Evolutionary conservation across 2,113 vertebrate genomes (phyloP).

Genomic region (Labrus mixtus): DNA sequence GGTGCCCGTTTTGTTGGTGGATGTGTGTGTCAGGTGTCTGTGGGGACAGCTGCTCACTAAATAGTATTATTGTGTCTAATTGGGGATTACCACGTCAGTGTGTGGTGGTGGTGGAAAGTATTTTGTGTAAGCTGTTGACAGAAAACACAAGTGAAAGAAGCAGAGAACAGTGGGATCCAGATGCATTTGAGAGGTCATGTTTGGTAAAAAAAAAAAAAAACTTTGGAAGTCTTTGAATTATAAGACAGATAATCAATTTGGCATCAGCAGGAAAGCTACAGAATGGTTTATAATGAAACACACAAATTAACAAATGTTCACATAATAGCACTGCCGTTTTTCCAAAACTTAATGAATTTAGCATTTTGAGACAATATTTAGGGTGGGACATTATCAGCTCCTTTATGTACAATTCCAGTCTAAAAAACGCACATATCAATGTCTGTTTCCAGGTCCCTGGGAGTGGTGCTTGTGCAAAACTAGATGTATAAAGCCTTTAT

Average conservation of each 20-base stretch:
- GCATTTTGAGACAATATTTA: no score
- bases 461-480: no score
- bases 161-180: background rate
- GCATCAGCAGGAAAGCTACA: background rate
- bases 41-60: conserved; percentile 76
- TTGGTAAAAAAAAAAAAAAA: background rate
- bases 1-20: background rate
- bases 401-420: no score
- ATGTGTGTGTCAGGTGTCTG: conserved; percentile 60
- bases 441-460: no score
- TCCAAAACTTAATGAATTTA: background rate
- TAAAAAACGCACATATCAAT: no score
- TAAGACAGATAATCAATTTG: background rate
- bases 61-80: conserved; percentile 75
- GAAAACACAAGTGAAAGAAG: conserved; percentile 12
- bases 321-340: background rate
- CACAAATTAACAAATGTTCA: no score
- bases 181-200: background rate
- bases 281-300: background rate
- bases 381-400: no score
- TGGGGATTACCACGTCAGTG: conserved; percentile 67
- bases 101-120: conserved; percentile 26
- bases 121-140: conserved; percentile 50
- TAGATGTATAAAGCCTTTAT: no score
- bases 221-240: background rate